Evolutionary conservation across 2,113 vertebrate species (phyloP).

Genomic region (Halichoeres trimaculatus): DNA sequence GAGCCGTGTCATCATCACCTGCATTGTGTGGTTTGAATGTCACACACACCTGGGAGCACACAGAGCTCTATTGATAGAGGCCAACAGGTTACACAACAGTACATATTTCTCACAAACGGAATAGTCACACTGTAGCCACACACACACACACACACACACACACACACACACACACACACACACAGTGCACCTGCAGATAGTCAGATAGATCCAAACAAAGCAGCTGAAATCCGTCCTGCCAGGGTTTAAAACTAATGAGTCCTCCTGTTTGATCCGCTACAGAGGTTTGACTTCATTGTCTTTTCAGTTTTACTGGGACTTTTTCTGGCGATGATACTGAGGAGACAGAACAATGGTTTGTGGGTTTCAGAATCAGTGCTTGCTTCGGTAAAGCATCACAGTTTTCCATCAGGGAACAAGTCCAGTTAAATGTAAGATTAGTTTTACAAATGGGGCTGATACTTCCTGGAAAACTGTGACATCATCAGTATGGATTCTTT

Average conservation of each 20-base stretch:
- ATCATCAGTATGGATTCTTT: too few relatives aligned
- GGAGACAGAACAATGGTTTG: not conserved
- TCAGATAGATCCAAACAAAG: too few relatives aligned
- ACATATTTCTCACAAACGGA: conserved; percentile 47
- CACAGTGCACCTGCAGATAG: conserved; percentile 8
- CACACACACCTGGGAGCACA: conserved; percentile 52
- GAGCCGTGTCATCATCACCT: conserved; percentile 46
- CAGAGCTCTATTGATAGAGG: conserved; percentile 63
- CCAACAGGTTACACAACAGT: conserved; percentile 41
- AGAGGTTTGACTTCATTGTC: not conserved
- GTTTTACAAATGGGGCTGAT: too few relatives aligned
- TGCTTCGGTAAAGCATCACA: too few relatives aligned
- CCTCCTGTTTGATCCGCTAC: not conserved
- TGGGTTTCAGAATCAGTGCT: not conserved
- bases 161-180: too few relatives aligned
- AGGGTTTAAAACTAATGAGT: not conserved
- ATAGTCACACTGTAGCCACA: conserved; percentile 37
- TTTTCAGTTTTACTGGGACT: too few relatives aligned
- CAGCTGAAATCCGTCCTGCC: not conserved
- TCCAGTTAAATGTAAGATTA: too few relatives aligned
- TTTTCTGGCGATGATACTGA: not conserved
- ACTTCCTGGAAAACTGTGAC: too few relatives aligned
- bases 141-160: too few relatives aligned
- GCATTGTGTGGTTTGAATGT: conserved; percentile 16
- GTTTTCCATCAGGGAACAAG: too few relatives aligned